Percentiles rank a stretch among this genome's conserved stretches.
These are phyloP conservation scores for Pegoplata infirma DNA, from an alignment of 2,888 invertebrate genomes.

Conservation along the genomic window DNA sequence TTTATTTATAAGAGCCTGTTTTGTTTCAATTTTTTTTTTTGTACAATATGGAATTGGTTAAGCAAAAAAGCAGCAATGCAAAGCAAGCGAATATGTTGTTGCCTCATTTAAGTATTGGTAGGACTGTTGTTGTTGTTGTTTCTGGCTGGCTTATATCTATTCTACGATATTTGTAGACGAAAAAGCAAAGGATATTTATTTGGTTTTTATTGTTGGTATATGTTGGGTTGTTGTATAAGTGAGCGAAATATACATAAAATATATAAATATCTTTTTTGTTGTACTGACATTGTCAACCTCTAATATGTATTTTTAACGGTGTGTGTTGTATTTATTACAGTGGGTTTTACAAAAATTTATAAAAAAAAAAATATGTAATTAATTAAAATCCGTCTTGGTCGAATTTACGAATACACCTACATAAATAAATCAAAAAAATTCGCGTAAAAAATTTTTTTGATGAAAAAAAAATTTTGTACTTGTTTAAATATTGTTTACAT, in stretches of 20 bases:
- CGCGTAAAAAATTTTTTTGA: too few relatives aligned
- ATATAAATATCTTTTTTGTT: conserved; percentile 8
- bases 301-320: conserved; percentile 21
- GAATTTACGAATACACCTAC: too few relatives aligned
- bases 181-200: conserved; percentile 15
- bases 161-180: too few relatives aligned
- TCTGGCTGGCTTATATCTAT: neutral
- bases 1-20: conserved; percentile 52
- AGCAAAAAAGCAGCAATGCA: neutral
- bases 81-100: neutral
- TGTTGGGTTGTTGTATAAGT: neutral
- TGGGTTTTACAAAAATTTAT: too few relatives aligned
- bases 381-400: too few relatives aligned
- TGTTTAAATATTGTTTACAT: too few relatives aligned
- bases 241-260: neutral
- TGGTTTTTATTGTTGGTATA: neutral
- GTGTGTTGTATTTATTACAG: neutral
- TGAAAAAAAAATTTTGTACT: too few relatives aligned
- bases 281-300: conserved; percentile 22
- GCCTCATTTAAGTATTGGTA: neutral
- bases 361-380: too few relatives aligned
- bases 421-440: too few relatives aligned
- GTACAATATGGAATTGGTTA: neutral
- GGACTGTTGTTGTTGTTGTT: conserved; percentile 1
- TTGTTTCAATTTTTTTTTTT: neutral